A percentile compares a stretch with the other conserved stretches of the same genome.
Conservation (phyloP, 2,113 vertebrate species). For the Daboia siamensis region DNA sequence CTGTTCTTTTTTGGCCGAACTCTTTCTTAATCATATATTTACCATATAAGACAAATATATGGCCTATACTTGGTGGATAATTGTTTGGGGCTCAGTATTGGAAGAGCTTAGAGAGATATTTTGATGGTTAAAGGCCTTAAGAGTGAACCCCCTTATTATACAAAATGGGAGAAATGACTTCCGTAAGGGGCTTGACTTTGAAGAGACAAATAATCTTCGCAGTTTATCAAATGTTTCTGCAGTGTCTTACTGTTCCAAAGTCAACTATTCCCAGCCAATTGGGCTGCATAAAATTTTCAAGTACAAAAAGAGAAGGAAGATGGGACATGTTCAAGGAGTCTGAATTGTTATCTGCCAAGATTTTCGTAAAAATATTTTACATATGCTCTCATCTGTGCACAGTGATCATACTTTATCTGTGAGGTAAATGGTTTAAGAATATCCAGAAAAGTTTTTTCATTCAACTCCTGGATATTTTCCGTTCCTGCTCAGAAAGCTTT, state of each 20-base stretch:
- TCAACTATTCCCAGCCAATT: not conserved
- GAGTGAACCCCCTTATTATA: not conserved
- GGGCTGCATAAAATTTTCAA: constrained; percentile 17
- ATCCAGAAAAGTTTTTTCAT: constrained; percentile 63
- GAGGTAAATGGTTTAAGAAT: constrained; percentile 54
- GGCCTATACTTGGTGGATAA: not conserved
- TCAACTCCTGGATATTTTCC: constrained; percentile 58
- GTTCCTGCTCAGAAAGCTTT: constrained; percentile 56
- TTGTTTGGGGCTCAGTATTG: not conserved
- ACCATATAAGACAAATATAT: not conserved
- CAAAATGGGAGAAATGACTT: not conserved
- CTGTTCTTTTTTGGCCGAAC: not conserved
- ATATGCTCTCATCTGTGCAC: constrained; percentile 63
- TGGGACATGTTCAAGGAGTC: constrained; percentile 32
- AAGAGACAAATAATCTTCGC: not conserved
- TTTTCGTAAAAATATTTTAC: constrained; percentile 75
- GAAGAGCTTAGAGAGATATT: not conserved
- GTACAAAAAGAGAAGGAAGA: constrained; percentile 11
- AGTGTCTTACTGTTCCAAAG: constrained; percentile 2
- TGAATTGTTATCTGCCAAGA: constrained; percentile 38
- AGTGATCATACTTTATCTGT: constrained; percentile 70
- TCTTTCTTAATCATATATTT: not conserved
- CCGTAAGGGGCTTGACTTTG: not conserved
- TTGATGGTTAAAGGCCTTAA: not conserved
- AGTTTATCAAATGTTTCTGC: not conserved